phyloP scores from a whole-genome alignment of 2,888 invertebrate genomes.

The Drosophila mimetica region DNA sequence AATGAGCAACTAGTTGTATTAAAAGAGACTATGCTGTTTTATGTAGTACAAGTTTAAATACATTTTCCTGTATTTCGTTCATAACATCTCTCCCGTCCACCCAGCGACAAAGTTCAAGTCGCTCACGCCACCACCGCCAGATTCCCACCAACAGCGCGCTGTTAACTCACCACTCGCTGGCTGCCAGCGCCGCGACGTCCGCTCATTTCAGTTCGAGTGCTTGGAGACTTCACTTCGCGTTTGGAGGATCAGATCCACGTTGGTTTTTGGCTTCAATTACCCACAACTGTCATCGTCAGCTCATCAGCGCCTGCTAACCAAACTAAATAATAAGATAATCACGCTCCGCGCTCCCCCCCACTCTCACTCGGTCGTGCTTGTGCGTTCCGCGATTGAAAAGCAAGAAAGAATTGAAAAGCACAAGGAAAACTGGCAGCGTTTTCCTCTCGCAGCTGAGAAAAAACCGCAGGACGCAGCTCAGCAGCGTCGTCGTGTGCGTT shows the following conservation, averaged over 20 bases:
- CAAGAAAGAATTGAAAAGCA: conserved; percentile 28
- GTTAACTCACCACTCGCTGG: conserved; percentile 20
- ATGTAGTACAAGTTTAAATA: no score
- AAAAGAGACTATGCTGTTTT: no score
- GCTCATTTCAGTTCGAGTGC: conserved; percentile 63
- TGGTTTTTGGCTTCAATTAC: conserved; percentile 69
- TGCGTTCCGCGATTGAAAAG: conserved; percentile 62
- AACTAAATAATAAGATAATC: conserved; percentile 30
- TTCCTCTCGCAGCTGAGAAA: conserved; percentile 27
- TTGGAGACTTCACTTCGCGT: conserved; percentile 84
- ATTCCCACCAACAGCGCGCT: conserved; percentile 11
- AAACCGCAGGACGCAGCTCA: conserved; percentile 51
- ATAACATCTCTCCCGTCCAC: no score
- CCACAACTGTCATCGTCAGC: conserved; percentile 64
- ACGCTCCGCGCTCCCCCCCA: conserved; percentile 52
- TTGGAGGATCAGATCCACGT: conserved; percentile 84
- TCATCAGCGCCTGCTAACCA: conserved; percentile 29
- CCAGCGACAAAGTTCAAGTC: not conserved
- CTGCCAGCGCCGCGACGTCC: conserved; percentile 16
- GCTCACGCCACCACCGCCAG: conserved; percentile 8
- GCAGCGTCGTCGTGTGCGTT: conserved; percentile 58
- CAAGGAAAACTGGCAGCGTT: conserved; percentile 31
- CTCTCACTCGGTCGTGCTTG: conserved; percentile 54
- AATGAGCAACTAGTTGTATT: no score
- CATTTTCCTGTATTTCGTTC: no score